phyloP scores from a whole-genome alignment of 2,797 vertebrate species.

The Phataginus tricuspis region DNA sequence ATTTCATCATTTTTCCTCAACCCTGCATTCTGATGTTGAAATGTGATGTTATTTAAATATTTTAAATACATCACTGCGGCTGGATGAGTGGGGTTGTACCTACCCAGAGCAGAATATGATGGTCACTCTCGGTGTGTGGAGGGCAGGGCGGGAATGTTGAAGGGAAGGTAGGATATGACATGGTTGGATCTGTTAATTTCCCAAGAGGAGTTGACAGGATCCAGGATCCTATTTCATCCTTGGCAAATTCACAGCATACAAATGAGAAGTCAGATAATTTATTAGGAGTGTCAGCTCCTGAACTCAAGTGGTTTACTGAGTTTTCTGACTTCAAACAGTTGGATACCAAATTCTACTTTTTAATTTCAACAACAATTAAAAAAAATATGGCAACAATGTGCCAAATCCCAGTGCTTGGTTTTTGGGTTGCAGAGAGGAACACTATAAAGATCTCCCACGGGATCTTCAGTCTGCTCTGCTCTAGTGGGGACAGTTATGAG shows the following conservation, averaged over 20 bases:
- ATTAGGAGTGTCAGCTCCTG: background rate
- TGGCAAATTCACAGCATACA: background rate
- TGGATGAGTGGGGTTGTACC: background rate
- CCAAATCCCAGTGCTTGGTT: background rate
- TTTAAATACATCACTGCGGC: background rate
- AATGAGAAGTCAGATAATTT: background rate
- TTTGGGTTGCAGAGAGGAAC: background rate
- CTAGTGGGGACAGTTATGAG: background rate
- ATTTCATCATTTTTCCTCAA: conserved; percentile 23
- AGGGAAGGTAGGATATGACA: background rate
- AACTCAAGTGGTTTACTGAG: background rate
- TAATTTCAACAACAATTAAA: background rate
- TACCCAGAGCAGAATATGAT: background rate
- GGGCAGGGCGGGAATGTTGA: background rate
- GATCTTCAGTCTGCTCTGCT: background rate
- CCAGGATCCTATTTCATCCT: background rate
- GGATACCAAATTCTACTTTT: background rate
- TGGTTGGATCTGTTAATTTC: background rate
- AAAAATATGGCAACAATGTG: background rate
- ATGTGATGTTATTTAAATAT: background rate
- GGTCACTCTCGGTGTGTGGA: background rate
- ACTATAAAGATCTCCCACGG: fast-evolving
- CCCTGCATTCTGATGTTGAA: background rate
- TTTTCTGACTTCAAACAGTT: background rate
- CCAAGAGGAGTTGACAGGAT: background rate